These are phyloP conservation scores for Hycleus cichorii DNA, from an alignment of 1,140 invertebrate genomes.

Conservation along the genomic window DNA sequence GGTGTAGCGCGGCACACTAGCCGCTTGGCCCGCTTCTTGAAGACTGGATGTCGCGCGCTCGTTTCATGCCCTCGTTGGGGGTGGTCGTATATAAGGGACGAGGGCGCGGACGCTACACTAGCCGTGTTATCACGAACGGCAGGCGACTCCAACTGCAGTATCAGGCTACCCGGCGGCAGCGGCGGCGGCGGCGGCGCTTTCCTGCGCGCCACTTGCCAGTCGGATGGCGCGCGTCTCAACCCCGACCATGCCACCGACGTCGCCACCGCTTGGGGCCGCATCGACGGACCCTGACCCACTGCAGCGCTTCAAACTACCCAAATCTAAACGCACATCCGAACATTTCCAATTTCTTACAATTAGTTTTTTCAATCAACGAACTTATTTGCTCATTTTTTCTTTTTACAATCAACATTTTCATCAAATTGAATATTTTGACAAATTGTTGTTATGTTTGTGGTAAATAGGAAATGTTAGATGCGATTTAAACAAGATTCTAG, in stretches of 20 bases:
- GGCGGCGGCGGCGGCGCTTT: slow-evolving; percentile 34
- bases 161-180: slow-evolving; percentile 18
- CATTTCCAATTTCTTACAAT: too few relatives aligned
- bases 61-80: slow-evolving; percentile 35
- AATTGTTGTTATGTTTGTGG: too few relatives aligned
- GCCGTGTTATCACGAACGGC: slow-evolving; percentile 33
- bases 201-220: slow-evolving; percentile 29
- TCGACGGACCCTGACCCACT: not conserved
- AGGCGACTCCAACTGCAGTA: slow-evolving; percentile 37
- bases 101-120: slow-evolving; percentile 31
- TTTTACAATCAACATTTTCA: too few relatives aligned
- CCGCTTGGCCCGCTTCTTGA: slow-evolving; percentile 36
- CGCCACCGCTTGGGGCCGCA: slow-evolving; percentile 5
- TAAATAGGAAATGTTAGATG: too few relatives aligned
- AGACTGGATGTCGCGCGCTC: slow-evolving; percentile 36
- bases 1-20: slow-evolving; percentile 3
- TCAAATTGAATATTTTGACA: too few relatives aligned
- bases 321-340: too few relatives aligned
- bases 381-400: too few relatives aligned
- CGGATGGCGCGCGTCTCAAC: slow-evolving; percentile 13
- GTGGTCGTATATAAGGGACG: slow-evolving; percentile 19
- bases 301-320: too few relatives aligned
- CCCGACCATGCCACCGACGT: slow-evolving; percentile 1
- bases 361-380: too few relatives aligned
- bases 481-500: too few relatives aligned